Evolutionary conservation across 2,888 invertebrate genomes (phyloP), one percentile per base, ranked within the genome.

Genomic region (Nudaria mundana): DNA sequence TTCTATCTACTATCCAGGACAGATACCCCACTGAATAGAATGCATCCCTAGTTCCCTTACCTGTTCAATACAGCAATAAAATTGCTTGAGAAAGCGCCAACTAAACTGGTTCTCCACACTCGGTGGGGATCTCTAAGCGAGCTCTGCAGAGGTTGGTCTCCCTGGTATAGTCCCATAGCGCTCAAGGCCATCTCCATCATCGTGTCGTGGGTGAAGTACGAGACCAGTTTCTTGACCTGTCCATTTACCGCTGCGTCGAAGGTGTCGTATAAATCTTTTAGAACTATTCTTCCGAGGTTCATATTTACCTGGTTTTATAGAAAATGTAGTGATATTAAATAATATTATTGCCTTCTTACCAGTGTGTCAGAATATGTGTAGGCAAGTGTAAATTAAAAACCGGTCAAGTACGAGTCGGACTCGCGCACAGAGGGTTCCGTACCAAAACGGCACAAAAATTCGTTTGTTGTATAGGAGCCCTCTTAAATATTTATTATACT

Each of bases 31-130:
- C n/a, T n/a, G n/a, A n/a, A n/a, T n/a, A n/a, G n/a, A n/a, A n/a
- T n/a, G n/a, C n/a, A n/a, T n/a, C n/a, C n/a, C n/a, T n/a, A 5
- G 12, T 3, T 20, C 18, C 12, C 5, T 81, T 72, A 94, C 92
- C 91, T 90, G 66, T 94, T 94, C 56, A 95, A 90, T n/a, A 94
- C 91, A 18, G 93, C 94, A 13, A 92, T 91, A 7, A 96, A 66
- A 71, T 96, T 96, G 1, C 91, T 86, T 0, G 93, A 91, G 66
- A 95, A 95, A 0, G 95, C 91, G 32, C 91, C 90, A 23, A 94
- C 86, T 2, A 80, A 64, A 6, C 95, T 94, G 0, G 92, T 92
- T 48, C 90, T 90, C 93, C 94, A 96, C 30, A 91, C 75, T 33
- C 95, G 88, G 32, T 81, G 76, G 0, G 70, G 56, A 28, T 88